phyloP scores from a whole-genome alignment of 92 coral and sea anemone species.

The Epizoanthus illoricatus region DNA sequence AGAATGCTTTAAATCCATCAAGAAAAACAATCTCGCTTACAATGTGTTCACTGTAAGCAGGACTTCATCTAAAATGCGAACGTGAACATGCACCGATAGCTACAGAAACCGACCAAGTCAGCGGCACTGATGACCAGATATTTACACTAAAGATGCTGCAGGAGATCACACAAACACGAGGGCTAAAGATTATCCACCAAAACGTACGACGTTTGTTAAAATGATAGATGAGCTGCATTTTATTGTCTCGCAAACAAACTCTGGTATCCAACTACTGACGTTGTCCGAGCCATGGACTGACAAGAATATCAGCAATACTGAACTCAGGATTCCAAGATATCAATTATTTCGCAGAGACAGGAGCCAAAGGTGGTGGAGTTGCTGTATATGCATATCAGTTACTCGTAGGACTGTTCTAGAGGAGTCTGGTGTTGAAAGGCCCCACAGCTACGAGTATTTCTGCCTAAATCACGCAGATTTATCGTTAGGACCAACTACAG shows the following conservation, averaged over 20 bases:
- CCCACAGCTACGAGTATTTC: conserved; percentile 9
- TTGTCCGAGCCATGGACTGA: conserved; percentile 42
- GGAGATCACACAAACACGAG: neutral
- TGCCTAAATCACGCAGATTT: conserved; percentile 17
- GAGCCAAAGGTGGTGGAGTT: conserved; percentile 40
- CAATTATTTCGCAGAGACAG: conserved; percentile 31
- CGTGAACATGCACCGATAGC: too few species aligned
- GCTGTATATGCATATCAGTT: conserved; percentile 16
- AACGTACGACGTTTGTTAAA: conserved; percentile 23
- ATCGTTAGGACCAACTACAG: conserved; percentile 33
- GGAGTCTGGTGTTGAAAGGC: neutral
- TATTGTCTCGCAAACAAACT: conserved; percentile 10
- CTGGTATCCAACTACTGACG: conserved; percentile 30
- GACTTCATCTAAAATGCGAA: too few species aligned
- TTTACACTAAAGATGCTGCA: too few species aligned
- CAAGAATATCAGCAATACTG: conserved; percentile 17
- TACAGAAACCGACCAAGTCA: too few species aligned
- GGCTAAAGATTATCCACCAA: conserved; percentile 35
- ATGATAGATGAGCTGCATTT: conserved; percentile 30
- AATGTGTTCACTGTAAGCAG: too few species aligned
- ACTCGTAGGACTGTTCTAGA: conserved; percentile 14
- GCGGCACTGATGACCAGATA: too few species aligned
- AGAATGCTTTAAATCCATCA: too few species aligned
- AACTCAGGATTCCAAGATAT: conserved; percentile 47
- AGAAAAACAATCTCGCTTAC: too few species aligned